Percentiles rank a stretch among this genome's conserved stretches.
Evolutionary conservation across 2,113 vertebrate species (phyloP).

Genomic region (Ameiurus melas): DNA sequence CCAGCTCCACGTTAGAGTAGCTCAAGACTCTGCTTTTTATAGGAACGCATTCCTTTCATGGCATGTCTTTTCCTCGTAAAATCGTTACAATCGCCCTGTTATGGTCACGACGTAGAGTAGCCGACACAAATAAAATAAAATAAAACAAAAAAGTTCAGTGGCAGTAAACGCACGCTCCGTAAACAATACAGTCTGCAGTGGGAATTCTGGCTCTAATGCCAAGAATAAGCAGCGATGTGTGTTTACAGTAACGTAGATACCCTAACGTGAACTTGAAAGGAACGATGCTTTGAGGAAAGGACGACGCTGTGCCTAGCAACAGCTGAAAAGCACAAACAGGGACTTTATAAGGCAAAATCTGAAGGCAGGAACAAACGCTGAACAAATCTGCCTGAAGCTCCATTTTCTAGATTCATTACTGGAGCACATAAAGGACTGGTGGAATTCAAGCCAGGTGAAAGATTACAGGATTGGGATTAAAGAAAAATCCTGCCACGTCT

Average conservation of each 20-base stretch:
- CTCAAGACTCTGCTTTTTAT: background rate
- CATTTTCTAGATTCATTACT: background rate
- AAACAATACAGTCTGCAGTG: slow-evolving; percentile 6
- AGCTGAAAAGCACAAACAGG: background rate
- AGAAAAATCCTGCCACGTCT: background rate
- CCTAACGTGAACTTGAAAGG: slow-evolving; percentile 14
- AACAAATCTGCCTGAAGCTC: background rate
- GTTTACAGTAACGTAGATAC: slow-evolving; percentile 31
- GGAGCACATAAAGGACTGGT: background rate
- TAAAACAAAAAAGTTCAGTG: background rate
- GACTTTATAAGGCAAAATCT: background rate
- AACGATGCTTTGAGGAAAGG: slow-evolving; percentile 23
- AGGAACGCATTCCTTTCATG: background rate
- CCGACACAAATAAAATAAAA: too few species aligned
- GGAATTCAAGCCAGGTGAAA: background rate
- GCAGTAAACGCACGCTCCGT: background rate
- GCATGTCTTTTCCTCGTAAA: background rate
- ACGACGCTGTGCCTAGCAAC: slow-evolving; percentile 9
- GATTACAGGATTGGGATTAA: background rate
- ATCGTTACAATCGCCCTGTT: background rate
- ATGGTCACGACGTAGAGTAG: background rate
- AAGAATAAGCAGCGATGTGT: background rate
- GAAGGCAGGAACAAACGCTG: background rate
- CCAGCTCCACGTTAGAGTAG: background rate
- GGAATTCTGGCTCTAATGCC: slow-evolving; percentile 1